phyloP scores from a whole-genome alignment of 2,888 invertebrate species.

The Xylota segnis region DNA sequence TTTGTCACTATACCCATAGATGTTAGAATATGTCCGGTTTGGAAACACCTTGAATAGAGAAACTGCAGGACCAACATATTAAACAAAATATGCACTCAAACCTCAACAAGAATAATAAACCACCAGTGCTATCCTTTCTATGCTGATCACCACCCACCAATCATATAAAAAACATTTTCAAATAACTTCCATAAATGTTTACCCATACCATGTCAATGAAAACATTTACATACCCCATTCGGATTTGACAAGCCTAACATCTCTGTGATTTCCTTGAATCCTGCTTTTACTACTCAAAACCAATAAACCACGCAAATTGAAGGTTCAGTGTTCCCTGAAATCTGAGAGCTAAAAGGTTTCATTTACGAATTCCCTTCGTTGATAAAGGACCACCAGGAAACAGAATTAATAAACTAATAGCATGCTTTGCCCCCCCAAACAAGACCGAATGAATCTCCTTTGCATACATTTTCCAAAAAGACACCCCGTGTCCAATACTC shows the following conservation, averaged over 20 bases:
- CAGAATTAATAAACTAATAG: slow-evolving; percentile 12
- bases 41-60: too few relatives aligned
- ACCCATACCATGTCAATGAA: neutral
- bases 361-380: neutral
- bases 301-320: neutral
- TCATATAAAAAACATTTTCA: neutral
- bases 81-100: too few relatives aligned
- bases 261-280: neutral
- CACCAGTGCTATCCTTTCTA: too few relatives aligned
- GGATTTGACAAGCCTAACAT: neutral
- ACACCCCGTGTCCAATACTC: neutral
- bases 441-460: neutral
- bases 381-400: neutral
- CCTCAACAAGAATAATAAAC: too few relatives aligned
- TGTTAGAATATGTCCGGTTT: too few relatives aligned
- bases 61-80: too few relatives aligned
- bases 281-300: neutral
- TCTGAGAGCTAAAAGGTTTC: neutral
- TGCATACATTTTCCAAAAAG: slow-evolving; percentile 1
- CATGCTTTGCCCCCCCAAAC: neutral
- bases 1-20: too few relatives aligned
- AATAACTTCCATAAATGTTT: neutral
- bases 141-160: too few relatives aligned
- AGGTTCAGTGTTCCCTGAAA: neutral
- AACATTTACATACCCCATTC: neutral